Evolutionary conservation across 2,797 vertebrate genomes (phyloP).

Genomic region (Alauda arvensis): DNA sequence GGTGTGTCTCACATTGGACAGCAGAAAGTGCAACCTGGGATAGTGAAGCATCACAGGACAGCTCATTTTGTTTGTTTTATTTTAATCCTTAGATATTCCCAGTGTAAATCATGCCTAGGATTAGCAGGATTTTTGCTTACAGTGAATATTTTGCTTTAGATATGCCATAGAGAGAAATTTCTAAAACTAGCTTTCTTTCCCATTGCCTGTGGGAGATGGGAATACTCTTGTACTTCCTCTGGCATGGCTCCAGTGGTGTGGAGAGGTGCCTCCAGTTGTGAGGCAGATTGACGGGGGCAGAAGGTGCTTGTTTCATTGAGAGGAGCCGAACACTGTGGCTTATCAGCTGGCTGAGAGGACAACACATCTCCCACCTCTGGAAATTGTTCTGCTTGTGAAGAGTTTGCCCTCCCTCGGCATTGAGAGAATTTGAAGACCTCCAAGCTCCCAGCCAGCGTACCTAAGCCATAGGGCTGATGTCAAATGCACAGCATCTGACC

Average conservation of each 20-base stretch:
- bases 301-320: background rate
- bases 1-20: background rate
- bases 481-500: background rate
- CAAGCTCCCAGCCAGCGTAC: background rate
- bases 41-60: background rate
- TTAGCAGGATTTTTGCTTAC: background rate
- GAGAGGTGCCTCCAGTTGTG: background rate
- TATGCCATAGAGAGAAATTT: background rate
- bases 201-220: background rate
- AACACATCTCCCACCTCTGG: background rate
- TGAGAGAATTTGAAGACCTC: background rate
- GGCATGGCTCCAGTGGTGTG: accelerated
- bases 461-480: background rate
- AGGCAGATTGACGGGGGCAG: background rate
- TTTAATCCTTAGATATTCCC: background rate
- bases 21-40: background rate
- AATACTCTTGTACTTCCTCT: background rate
- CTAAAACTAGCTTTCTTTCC: background rate
- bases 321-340: background rate
- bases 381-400: background rate
- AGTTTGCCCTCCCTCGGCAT: background rate
- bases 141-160: background rate
- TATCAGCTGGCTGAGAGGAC: background rate
- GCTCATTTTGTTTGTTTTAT: background rate
- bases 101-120: background rate